These are phyloP conservation scores for Tuberolachnus salignus DNA, from an alignment of 2,888 invertebrate genomes.

Conservation along the genomic window DNA sequence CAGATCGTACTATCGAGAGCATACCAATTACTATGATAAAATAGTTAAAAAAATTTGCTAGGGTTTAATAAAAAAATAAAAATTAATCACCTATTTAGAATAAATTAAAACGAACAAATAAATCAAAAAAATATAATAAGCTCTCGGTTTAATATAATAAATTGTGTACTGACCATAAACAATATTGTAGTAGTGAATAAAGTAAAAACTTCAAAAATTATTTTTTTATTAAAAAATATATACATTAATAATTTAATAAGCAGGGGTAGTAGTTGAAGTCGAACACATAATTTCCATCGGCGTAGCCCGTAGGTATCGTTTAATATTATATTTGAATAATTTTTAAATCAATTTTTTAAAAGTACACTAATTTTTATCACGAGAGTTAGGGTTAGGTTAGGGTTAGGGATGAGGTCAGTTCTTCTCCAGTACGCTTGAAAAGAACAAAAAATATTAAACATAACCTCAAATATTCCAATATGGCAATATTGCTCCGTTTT, in stretches of 20 bases:
- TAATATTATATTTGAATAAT: too few species aligned
- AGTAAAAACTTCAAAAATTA: not conserved
- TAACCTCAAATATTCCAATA: too few species aligned
- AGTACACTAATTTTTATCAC: not conserved
- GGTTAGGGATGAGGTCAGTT: too few species aligned
- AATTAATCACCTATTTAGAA: constrained; percentile 22
- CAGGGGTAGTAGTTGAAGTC: too few species aligned
- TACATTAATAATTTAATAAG: constrained; percentile 13
- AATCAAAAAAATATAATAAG: constrained; percentile 7
- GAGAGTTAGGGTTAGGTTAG: too few species aligned
- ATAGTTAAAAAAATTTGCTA: not conserved
- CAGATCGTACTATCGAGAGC: not conserved
- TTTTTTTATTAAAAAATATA: constrained; percentile 4
- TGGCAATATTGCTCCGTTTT: too few species aligned
- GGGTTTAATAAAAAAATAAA: constrained; percentile 16
- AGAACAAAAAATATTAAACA: too few species aligned
- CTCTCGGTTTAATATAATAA: constrained; percentile 12
- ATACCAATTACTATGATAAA: not conserved
- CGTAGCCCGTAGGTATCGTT: not conserved
- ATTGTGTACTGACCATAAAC: not conserved
- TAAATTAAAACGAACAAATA: constrained; percentile 48
- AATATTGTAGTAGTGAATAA: not conserved
- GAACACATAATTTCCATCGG: not conserved
- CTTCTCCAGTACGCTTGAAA: too few species aligned
- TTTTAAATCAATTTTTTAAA: too few species aligned